phyloP scores from a whole-genome alignment of 2,113 vertebrate genomes.

The Menura novaehollandiae region DNA sequence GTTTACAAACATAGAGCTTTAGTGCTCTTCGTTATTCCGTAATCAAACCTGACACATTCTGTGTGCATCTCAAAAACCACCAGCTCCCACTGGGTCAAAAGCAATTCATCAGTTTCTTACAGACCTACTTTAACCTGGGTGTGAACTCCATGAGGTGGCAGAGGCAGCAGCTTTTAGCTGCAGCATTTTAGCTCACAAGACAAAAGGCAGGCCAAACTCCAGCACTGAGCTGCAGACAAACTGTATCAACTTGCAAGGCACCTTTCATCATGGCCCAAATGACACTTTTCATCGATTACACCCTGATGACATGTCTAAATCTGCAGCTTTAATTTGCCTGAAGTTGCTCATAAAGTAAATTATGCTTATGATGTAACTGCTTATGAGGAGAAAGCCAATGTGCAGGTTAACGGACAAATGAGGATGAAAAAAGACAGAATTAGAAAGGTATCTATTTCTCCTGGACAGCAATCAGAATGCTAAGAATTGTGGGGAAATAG shows the following conservation, averaged over 20 bases:
- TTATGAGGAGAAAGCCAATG: neutral
- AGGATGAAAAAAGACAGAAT: neutral
- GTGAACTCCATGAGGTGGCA: neutral
- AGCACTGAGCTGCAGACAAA: neutral
- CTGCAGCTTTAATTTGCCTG: neutral
- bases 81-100: conserved; percentile 7
- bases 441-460: neutral
- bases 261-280: neutral
- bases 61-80: neutral
- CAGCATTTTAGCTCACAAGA: neutral
- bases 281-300: neutral
- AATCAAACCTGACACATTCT: neutral
- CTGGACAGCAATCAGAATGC: neutral
- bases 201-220: neutral
- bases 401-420: neutral
- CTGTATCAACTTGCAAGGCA: neutral
- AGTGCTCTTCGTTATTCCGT: neutral
- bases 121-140: conserved; percentile 28
- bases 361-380: neutral
- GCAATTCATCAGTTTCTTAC: neutral
- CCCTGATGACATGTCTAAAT: neutral
- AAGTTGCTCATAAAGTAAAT: neutral
- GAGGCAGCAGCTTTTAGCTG: neutral
- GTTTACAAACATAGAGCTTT: no score
- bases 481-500: neutral